phyloP scores from a whole-genome alignment of 2,888 invertebrate species.

The Apotomis capreana region DNA sequence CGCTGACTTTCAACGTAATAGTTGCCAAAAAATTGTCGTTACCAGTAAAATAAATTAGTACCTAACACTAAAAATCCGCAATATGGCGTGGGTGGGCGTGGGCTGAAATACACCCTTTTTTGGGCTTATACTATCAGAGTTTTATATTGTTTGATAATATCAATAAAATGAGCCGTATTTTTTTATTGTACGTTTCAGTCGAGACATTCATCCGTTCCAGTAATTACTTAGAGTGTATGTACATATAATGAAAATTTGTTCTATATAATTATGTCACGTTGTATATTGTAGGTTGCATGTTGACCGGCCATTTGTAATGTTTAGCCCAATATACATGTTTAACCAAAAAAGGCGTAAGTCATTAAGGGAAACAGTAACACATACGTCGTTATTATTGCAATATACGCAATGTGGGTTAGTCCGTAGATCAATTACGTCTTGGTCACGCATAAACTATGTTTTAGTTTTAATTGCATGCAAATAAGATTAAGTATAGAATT shows the following conservation, averaged over 20 bases:
- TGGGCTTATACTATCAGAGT: too few relatives aligned
- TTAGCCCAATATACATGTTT: constrained; percentile 37
- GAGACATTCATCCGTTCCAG: background rate
- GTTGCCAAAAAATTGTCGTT: too few relatives aligned
- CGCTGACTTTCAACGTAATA: too few relatives aligned
- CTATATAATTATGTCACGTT: constrained; percentile 2
- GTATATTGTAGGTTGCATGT: constrained; percentile 37
- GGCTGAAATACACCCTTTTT: too few relatives aligned
- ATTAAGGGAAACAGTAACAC: background rate
- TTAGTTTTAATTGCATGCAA: constrained; percentile 42
- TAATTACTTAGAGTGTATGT: background rate
- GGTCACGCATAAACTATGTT: constrained; percentile 42
- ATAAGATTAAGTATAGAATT: background rate
- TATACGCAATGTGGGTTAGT: constrained; percentile 36
- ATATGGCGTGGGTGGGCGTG: too few relatives aligned
- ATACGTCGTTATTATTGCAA: background rate
- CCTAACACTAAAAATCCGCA: too few relatives aligned
- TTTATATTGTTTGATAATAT: too few relatives aligned
- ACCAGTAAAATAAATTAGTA: too few relatives aligned
- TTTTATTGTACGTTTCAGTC: background rate
- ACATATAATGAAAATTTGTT: constrained; percentile 2
- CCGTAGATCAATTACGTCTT: constrained; percentile 42
- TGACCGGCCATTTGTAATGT: constrained; percentile 41
- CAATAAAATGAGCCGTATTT: background rate
- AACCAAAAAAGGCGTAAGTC: background rate